Percentiles rank a stretch among this genome's conserved stretches.
phyloP scores from a whole-genome alignment of 2,888 invertebrate species.

The Cylloceria caligata region DNA sequence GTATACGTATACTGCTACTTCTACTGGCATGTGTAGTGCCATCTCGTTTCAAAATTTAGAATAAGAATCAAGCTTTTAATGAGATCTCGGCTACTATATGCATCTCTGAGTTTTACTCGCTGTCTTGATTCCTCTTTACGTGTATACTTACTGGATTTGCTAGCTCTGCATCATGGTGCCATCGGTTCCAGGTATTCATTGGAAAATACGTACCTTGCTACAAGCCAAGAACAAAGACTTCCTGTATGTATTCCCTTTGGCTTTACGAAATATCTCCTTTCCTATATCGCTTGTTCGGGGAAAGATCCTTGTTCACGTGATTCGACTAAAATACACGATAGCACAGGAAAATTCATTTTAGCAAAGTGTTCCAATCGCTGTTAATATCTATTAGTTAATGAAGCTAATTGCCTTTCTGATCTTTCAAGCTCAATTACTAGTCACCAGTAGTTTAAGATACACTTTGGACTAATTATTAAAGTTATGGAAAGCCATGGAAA shows the following conservation, averaged over 20 bases:
- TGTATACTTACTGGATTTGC: slow-evolving; percentile 12
- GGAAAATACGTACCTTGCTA: background rate
- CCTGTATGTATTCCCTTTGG: background rate
- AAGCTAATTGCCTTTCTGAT: too few species aligned
- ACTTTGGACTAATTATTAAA: background rate
- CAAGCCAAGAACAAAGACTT: background rate
- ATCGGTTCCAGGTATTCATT: background rate
- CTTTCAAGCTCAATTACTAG: too few species aligned
- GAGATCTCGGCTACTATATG: background rate
- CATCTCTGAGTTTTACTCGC: background rate
- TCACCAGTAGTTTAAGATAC: too few species aligned
- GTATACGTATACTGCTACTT: background rate
- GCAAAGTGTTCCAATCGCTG: too few species aligned
- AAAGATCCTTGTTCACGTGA: too few species aligned
- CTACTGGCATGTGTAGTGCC: background rate
- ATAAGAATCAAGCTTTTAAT: slow-evolving; percentile 29
- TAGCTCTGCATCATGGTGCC: background rate
- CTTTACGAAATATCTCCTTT: too few species aligned
- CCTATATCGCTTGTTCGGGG: too few species aligned
- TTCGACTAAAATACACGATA: too few species aligned
- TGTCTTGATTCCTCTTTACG: slow-evolving; percentile 16
- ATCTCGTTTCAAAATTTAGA: slow-evolving; percentile 18
- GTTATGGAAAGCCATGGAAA: background rate
- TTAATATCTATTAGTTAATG: too few species aligned
- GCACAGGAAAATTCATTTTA: too few species aligned